These are phyloP conservation scores for Neotoxoptera formosana DNA, from an alignment of 1,140 invertebrate genomes.

Conservation along the genomic window DNA sequence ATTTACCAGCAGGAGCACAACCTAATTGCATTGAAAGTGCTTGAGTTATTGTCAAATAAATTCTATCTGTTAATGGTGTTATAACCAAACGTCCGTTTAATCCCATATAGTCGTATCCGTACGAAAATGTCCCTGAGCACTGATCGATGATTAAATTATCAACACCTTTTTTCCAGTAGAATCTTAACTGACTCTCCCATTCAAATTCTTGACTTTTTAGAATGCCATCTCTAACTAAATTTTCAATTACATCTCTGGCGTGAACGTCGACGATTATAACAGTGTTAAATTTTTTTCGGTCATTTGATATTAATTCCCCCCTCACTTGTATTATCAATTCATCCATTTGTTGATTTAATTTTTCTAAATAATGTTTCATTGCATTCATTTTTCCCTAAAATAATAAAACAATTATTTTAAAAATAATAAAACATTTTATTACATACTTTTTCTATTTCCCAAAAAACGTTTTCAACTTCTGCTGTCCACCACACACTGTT, in stretches of 20 bases:
- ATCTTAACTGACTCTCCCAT: conserved; percentile 91
- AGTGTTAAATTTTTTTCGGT: conserved; percentile 86
- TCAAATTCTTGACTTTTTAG: conserved; percentile 84
- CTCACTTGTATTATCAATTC: conserved; percentile 80
- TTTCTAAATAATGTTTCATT: conserved; percentile 87
- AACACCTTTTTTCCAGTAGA: conserved; percentile 81
- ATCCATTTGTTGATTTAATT: conserved; percentile 83
- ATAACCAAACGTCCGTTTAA: conserved; percentile 88
- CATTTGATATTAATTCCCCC: conserved; percentile 77
- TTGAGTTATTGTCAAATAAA: conserved; percentile 91
- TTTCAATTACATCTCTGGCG: conserved; percentile 86
- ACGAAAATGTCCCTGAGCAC: conserved; percentile 81
- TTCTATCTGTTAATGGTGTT: conserved; percentile 89
- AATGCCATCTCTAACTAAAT: conserved; percentile 85
- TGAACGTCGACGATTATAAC: conserved; percentile 90
- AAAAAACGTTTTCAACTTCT: conserved; percentile 89
- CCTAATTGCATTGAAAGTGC: conserved; percentile 87
- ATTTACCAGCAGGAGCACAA: conserved; percentile 79
- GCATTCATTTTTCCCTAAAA: conserved; percentile 78
- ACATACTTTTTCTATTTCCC: conserved; percentile 70
- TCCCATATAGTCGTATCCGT: conserved; percentile 95
- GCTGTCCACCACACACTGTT: conserved; percentile 95
- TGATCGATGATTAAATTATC: conserved; percentile 85
- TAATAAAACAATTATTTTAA: not conserved
- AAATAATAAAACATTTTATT: not conserved